Base-by-base conservation (phyloP, 2,888 invertebrate species). In the Philaethria dido region DNA sequence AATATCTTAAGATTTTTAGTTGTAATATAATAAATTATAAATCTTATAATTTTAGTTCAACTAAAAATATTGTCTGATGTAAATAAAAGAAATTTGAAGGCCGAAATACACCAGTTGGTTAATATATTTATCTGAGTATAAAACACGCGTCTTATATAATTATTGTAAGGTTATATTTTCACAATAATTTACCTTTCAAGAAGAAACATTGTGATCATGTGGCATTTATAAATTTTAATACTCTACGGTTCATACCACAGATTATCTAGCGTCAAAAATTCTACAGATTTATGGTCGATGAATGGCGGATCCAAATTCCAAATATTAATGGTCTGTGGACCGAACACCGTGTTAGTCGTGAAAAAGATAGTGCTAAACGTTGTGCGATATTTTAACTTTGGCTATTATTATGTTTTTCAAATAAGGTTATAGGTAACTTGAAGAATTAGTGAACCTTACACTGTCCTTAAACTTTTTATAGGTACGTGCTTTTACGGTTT, bases 331-430 rank as follows among this genome's bases (percentile, higher is more conserved):
- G 55, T 39, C 55, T 55, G 55, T 39, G 36, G 39, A 60, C 45
- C 25, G 60, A 60, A 45, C 84, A 87, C 82, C 80, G 85, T 85
- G 83, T 83, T 70, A 81, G 64, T 84, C 81, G 84, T 85, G 74
- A 74, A 81, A 69, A 64, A 76, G 79, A 82, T 75, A 75, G 77
- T 77, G 74, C 81, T 83, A 81, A 84, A 85, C 87, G 83, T 86
- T 86, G 81, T 77, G 77, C 76, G 76, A 79, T 77, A 80, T 82
- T 80, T 82, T 78, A 81, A 79, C 77, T 79, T 77, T 76, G 73
- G 72, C 74, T 73, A 73, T 75, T 71, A 80, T 77, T 78, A 86
- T 82, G 84, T 81, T 80, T 75, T 68, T 74, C 64, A 80, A 79
- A 75, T 72, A 78, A 80, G 75, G 68, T 66, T 39, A 61, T 60